Base-by-base conservation (phyloP, 2,888 invertebrate species). In the Tenthredo amoena region DNA sequence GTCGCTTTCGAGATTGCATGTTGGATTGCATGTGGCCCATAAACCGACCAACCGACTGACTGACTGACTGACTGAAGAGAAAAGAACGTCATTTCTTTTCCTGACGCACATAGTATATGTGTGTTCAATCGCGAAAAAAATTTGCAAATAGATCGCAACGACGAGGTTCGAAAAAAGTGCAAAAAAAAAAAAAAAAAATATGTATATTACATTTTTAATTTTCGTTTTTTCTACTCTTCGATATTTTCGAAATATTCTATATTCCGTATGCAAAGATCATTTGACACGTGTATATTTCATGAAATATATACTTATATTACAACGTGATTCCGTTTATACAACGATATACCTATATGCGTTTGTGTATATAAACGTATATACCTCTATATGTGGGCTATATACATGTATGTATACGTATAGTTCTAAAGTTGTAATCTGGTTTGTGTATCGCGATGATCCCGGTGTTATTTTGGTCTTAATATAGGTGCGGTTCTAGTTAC, bases 401-500 rank as follows among this genome's bases (percentile, higher is more conserved):
- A 40, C 6, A 15, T n/a, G 10, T 2, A 12, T 21, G 43, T 72
- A 40, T 21, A 4, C 12, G 26, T 26, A 12, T 12, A 26, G 9
- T 62, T 62, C 26, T 26, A 26, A 62, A 62, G 62, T 62, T 10
- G 62, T 62, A 62, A 62, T 62, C 62, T 62, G 26, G 62, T 62
- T 62, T 62, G 26, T 68, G 34, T 74, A 74, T 74, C 72, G 43
- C 72, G 72, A 43, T 74, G 40, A 37, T 74, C 40, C 40, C 72
- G 43, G 43, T 40, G 72, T 74, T 74, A 74, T 74, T 74, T 74
- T 74, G 2, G 72, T 74, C 72, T 74, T 74, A 37, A 71, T 31
- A 71, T 37, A 71, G 72, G 72, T 74, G 72, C 21, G 72, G 72
- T 74, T 43, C 43, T 21, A 62, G 72, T 74, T 74, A 74, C 72